These are phyloP conservation scores for Scolanthus callimorphus DNA, from an alignment of 92 coral and sea anemone genomes.

Conservation along the genomic window DNA sequence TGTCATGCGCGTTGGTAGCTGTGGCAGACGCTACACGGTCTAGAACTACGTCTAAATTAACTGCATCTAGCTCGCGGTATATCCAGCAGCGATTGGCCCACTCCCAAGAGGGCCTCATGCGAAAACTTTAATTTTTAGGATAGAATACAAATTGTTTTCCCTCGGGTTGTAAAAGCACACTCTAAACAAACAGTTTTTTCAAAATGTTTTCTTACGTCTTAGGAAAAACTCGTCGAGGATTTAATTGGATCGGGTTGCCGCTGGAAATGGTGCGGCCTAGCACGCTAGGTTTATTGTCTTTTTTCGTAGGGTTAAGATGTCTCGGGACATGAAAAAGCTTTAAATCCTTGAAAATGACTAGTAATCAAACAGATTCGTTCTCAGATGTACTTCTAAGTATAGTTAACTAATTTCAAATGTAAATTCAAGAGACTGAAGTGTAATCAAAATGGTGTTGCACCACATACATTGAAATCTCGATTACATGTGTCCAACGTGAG, in stretches of 20 bases:
- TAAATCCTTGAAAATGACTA: not conserved
- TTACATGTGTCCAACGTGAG: too few relatives aligned
- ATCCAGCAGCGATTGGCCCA: constrained; percentile 41
- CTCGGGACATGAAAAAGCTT: not conserved
- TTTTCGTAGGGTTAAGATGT: not conserved
- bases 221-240: constrained; percentile 4
- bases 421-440: constrained; percentile 41
- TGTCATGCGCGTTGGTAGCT: constrained; percentile 45
- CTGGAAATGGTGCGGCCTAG: not conserved
- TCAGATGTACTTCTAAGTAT: constrained; percentile 3
- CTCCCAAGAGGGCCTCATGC: not conserved
- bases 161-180: constrained; percentile 1
- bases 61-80: constrained; percentile 45
- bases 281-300: not conserved
- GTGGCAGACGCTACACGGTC: constrained; percentile 37
- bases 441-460: constrained; percentile 27
- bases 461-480: constrained; percentile 13
- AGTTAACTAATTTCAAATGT: constrained; percentile 38
- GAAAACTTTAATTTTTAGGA: not conserved
- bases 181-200: constrained; percentile 1
- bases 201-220: constrained; percentile 4
- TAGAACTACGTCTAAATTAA: constrained; percentile 36
- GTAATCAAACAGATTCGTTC: not conserved
- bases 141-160: not conserved
- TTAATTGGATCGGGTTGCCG: constrained; percentile 7